These are phyloP conservation scores for Xiphias gladius DNA, from an alignment of 2,113 vertebrate genomes.

Conservation along the genomic window DNA sequence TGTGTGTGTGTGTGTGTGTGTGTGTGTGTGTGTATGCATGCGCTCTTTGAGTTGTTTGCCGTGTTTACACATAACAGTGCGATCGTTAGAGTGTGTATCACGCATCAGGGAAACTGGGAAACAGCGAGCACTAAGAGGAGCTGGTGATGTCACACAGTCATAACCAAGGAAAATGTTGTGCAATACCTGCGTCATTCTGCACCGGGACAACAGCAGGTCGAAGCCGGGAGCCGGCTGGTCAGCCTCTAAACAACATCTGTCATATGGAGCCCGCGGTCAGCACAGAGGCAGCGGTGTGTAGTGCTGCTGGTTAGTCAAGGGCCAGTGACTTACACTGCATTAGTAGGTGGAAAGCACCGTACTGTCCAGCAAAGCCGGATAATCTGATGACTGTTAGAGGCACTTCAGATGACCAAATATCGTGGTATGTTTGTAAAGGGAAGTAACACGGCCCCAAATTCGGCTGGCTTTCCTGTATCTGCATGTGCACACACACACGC, in stretches of 20 bases:
- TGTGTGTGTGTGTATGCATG: constrained; percentile 31
- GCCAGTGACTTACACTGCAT: constrained; percentile 49
- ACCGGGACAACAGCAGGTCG: constrained; percentile 65
- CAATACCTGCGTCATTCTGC: constrained; percentile 74
- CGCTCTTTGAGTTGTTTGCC: constrained; percentile 36
- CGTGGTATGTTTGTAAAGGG: constrained; percentile 66
- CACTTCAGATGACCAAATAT: constrained; percentile 70
- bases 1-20: not conserved
- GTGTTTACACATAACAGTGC: constrained; percentile 80
- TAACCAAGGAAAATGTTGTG: constrained; percentile 73
- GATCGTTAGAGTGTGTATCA: constrained; percentile 51
- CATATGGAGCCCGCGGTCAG: constrained; percentile 24
- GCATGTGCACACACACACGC: constrained; percentile 4
- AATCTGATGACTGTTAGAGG: constrained; percentile 47
- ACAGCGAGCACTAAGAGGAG: constrained; percentile 52
- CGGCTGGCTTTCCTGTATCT: constrained; percentile 33
- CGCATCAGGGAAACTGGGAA: constrained; percentile 61
- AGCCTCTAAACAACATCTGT: constrained; percentile 75
- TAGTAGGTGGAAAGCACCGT: constrained; percentile 71
- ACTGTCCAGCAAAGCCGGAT: constrained; percentile 42
- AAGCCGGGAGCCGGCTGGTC: constrained; percentile 41
- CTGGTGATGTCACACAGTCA: constrained; percentile 77
- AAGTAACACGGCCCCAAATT: constrained; percentile 47
- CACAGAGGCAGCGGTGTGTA: constrained; percentile 23
- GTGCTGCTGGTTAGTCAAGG: constrained; percentile 57